Base-by-base conservation (phyloP, 2,888 invertebrate genomes). In the Drosophila yooni region DNA sequence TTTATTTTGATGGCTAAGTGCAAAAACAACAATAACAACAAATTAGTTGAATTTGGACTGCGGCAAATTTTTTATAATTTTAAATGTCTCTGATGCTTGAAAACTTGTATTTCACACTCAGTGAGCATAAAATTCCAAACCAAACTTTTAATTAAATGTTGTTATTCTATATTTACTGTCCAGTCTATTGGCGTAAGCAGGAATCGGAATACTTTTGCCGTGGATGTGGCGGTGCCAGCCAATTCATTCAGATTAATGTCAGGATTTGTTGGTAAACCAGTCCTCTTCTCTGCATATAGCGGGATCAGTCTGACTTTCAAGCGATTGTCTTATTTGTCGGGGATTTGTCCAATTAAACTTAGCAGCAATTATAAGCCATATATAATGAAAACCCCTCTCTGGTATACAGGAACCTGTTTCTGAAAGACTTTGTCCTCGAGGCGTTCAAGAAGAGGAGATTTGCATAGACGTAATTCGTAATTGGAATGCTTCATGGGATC, bases 61-160 rank as follows among this genome's bases (percentile, higher is more conserved):
- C 46, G 46, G 21, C 15, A 53, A 34, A 7, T 27, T 11, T 31
- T 25, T 13, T 11, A 18, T 11, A 18, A 54, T 15, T 54, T 27
- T 7, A 11, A 36, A 36, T 36, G 27, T 25, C 7, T 27, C 18
- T 18, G 54, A 18, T 25, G 3, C 29, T 36, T 36, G 21, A 54
- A 36, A 54, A 13, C 46, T 25, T 46, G 21, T 43, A 2, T 46
- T 46, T 46, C 46, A 46, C 46, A 46, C 34, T 53, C 25, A 53
- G 33, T 33, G 25, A 53, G 33, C 53, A 34, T 53, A 53, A 33
- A 33, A 53, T 25, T 25, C 0, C 0, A 54, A 54, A 54, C 36
- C 3, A 11, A 46, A 3, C 25, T 10, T 36, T 15, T 21, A 21
- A 33, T 46, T 11, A n/a, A 8, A 50, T 13, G 5, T 43, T 21